These are phyloP conservation scores for Anthophora plumipes DNA, from an alignment of 2,888 invertebrate genomes.

Conservation along the genomic window DNA sequence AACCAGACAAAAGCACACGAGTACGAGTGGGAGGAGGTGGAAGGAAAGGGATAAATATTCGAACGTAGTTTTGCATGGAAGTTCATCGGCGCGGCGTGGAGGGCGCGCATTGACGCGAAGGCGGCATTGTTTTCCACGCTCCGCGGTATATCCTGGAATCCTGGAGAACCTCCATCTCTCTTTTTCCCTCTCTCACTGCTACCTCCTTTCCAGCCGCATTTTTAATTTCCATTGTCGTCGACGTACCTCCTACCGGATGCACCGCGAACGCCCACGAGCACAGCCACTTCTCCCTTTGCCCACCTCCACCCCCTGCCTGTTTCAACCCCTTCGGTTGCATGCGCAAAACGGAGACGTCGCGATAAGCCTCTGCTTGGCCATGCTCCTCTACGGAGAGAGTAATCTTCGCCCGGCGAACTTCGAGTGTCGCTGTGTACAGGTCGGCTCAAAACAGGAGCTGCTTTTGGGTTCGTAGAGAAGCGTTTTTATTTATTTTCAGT, in stretches of 20 bases:
- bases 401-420: constrained; percentile 9
- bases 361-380: constrained; percentile 11
- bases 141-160: constrained; percentile 73
- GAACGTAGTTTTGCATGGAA: constrained; percentile 61
- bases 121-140: constrained; percentile 77
- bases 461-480: neutral
- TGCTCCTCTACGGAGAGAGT: neutral
- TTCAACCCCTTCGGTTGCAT: constrained; percentile 40
- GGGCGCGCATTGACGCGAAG: constrained; percentile 67
- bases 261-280: constrained; percentile 54
- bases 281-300: constrained; percentile 33
- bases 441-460: neutral
- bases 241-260: constrained; percentile 54
- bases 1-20: constrained; percentile 31
- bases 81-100: constrained; percentile 56
- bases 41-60: constrained; percentile 61
- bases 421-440: neutral
- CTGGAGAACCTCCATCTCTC: constrained; percentile 74
- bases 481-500: neutral
- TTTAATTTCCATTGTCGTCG: constrained; percentile 78
- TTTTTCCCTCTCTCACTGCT: constrained; percentile 66
- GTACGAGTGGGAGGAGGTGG: constrained; percentile 4
- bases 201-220: constrained; percentile 75
- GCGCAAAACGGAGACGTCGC: constrained; percentile 47
- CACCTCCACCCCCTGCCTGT: neutral